phyloP scores from a whole-genome alignment of 2,888 invertebrate genomes.

The Celastrina argiolus region DNA sequence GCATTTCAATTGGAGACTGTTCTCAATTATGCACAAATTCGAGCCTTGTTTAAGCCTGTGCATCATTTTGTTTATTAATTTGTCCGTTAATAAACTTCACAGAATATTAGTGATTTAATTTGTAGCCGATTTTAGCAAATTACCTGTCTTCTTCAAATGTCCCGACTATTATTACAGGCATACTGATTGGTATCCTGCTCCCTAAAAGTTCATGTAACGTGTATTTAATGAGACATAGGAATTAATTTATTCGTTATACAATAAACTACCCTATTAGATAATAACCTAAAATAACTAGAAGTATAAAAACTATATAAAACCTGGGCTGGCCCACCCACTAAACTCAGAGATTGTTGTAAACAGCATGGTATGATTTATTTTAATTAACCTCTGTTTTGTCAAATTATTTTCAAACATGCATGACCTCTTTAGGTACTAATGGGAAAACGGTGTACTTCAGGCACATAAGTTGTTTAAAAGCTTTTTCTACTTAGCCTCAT shows the following conservation, averaged over 20 bases:
- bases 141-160: neutral
- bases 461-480: conserved; percentile 7
- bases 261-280: no score
- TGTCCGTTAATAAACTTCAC: neutral
- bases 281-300: no score
- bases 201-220: neutral
- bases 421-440: neutral
- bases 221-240: no score
- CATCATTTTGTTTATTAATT: neutral
- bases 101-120: no score
- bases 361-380: neutral
- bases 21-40: neutral
- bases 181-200: no score
- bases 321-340: neutral
- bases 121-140: neutral
- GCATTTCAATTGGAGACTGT: conserved; percentile 2
- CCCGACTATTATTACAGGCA: no score
- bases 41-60: neutral
- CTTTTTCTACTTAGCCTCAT: conserved; percentile 14
- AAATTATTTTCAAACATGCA: conserved; percentile 1
- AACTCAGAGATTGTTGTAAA: neutral
- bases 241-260: no score
- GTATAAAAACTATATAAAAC: no score
- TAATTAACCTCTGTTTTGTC: neutral
- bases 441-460: conserved; percentile 8